These are phyloP conservation scores for Romanogobio albipinnatus DNA, from an alignment of 2,113 vertebrate genomes.

Conservation along the genomic window DNA sequence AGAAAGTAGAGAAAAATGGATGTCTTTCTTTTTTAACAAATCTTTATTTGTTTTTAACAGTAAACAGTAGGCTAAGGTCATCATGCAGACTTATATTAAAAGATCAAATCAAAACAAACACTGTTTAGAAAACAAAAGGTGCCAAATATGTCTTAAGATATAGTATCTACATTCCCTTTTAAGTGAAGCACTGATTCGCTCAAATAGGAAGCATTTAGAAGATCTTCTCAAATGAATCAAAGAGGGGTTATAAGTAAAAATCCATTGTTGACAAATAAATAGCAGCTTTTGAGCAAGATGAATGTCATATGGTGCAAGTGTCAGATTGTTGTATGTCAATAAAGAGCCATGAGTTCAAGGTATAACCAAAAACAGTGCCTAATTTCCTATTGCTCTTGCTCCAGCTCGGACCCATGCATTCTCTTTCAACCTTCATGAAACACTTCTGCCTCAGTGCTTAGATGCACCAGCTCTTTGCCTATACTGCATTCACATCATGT, in stretches of 20 bases:
- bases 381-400: neutral
- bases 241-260: neutral
- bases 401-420: neutral
- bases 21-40: neutral
- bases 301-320: neutral
- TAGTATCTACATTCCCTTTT: neutral
- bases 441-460: neutral
- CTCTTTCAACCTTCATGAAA: neutral
- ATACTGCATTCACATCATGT: neutral
- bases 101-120: neutral
- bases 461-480: neutral
- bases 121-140: neutral
- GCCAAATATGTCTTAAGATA: neutral
- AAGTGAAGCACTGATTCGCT: neutral
- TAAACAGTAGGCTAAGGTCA: neutral
- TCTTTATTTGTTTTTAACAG: neutral
- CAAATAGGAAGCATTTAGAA: neutral
- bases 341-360: neutral
- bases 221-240: neutral
- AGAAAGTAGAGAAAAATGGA: neutral
- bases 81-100: neutral
- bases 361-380: slow-evolving; percentile 9
- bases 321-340: neutral
- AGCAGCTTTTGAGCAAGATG: neutral
- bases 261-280: neutral